phyloP scores from a whole-genome alignment of 37 sponge, comb jelly and placozoan genomes.

The Chondrilla cf. caribensis region DNA sequence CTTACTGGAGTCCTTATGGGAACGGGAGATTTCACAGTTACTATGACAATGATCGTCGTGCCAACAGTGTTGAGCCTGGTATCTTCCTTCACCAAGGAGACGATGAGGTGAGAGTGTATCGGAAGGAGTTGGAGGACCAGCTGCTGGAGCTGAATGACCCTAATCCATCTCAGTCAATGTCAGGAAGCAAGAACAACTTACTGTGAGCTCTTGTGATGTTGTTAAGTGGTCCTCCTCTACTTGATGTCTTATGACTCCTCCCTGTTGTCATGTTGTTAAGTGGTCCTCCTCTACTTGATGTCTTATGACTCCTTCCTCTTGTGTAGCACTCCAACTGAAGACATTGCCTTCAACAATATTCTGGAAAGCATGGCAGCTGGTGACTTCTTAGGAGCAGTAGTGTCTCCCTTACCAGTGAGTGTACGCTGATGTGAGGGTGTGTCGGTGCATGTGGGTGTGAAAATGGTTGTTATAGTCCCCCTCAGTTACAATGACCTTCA shows the following conservation, averaged over 20 bases:
- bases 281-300: too few relatives aligned
- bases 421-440: not conserved
- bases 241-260: too few relatives aligned
- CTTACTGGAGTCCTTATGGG: too few relatives aligned
- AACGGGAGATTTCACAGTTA: too few relatives aligned
- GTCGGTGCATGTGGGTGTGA: not conserved
- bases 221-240: too few relatives aligned
- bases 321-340: not conserved
- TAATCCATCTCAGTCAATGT: not conserved
- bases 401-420: conserved; percentile 11
- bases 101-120: not conserved
- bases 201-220: too few relatives aligned
- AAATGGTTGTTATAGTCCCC: not conserved
- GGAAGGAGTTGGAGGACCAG: conserved; percentile 5
- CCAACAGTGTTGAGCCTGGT: conserved; percentile 20
- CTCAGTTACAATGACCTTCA: too few relatives aligned
- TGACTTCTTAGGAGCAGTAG: conserved; percentile 7
- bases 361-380: conserved; percentile 17
- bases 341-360: not conserved
- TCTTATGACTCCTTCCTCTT: not conserved
- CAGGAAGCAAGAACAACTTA: not conserved
- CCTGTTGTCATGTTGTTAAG: too few relatives aligned
- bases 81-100: not conserved
- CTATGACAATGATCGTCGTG: not conserved
- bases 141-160: not conserved